Base-by-base conservation (phyloP, 1,140 invertebrate genomes). In the Plodia interpunctella region DNA sequence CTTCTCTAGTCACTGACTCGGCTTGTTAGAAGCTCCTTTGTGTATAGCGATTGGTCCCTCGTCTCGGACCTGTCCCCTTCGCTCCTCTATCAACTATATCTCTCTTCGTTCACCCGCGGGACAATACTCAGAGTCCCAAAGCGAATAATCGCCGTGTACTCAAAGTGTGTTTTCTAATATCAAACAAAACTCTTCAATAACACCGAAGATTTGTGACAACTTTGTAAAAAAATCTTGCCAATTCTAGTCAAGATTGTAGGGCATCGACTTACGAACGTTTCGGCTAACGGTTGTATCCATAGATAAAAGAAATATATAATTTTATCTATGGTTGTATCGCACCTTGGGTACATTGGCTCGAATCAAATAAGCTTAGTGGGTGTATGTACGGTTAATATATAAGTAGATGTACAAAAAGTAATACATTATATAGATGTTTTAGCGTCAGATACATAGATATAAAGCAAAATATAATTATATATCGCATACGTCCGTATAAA, bases 361-460 rank as follows among this genome's bases (percentile, higher is more conserved):
- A 77, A 76, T 73, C 71, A 78, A 72, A 74, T 76, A 87, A 87
- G 87, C 87, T 89, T 89, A 87, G 80, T 87, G 77, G 78, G 79
- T 87, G 87, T 87, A 88, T 82, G 86, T 88, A 89, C 80, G 87
- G 76, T 84, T 87, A 88, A 73, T 83, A 81, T 88, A 86, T 89
- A 89, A 89, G 87, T 89, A 89, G 87, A 89, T 89, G 87, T 89
- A 89, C 84, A 89, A 89, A 85, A 89, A 89, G 79, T 89, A 89
- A 87, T 87, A 87, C 84, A 87, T 87, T 87, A 87, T 87, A 89
- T 89, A 89, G 87, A 87, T 89, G 87, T 89, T 89, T 84, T 89
- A 89, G 87, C 84, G 87, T 89, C 87, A 89, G 80, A 89, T 87
- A 88, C 77, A 88, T 88, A 87, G 84, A 83, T 87, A 87, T 87